These are phyloP conservation scores for Chrysolina americana DNA, from an alignment of 2,888 invertebrate genomes.

Conservation along the genomic window DNA sequence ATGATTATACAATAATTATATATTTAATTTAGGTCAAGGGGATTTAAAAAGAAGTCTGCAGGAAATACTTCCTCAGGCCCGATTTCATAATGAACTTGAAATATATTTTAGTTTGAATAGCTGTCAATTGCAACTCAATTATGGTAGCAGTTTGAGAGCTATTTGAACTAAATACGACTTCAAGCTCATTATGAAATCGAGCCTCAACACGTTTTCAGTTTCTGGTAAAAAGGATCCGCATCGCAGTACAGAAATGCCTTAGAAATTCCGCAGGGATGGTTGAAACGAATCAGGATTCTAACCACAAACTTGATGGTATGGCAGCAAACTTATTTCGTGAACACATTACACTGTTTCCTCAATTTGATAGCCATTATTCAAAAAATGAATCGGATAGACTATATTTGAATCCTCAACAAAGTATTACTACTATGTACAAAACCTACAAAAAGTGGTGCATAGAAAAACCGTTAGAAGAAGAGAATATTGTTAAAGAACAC, in stretches of 20 bases:
- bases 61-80: neutral
- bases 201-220: neutral
- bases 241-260: neutral
- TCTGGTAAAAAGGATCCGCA: neutral
- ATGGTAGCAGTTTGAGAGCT: no score
- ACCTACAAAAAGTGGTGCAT: no score
- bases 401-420: no score
- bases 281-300: neutral
- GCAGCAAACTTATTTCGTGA: neutral
- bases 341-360: neutral
- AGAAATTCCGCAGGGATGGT: neutral
- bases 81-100: no score
- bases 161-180: no score
- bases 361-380: slow-evolving; percentile 3
- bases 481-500: no score
- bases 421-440: no score
- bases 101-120: no score
- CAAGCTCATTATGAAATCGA: no score
- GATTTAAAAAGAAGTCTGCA: neutral
- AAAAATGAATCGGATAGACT: neutral
- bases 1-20: neutral
- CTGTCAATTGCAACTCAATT: no score
- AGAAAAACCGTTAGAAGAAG: no score
- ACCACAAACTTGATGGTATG: neutral
- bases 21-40: neutral